Evolutionary conservation across 2,888 invertebrate species (phyloP).

Genomic region (Fragum sueziense): DNA sequence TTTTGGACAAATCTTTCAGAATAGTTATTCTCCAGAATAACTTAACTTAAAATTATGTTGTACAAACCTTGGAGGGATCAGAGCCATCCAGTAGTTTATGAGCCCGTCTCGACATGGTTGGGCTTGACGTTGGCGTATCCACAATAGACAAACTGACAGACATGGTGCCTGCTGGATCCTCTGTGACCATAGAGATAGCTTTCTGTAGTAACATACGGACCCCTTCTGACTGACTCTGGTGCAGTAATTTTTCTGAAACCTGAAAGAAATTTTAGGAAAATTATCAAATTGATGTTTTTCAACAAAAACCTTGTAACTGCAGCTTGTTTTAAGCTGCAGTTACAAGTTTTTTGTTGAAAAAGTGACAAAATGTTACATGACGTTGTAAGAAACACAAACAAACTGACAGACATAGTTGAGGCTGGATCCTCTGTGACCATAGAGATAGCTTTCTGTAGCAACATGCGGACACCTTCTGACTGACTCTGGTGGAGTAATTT

Average conservation of each 20-base stretch:
- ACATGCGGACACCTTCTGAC: slow-evolving; percentile 89
- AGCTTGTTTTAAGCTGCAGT: too few species aligned
- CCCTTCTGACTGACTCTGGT: slow-evolving; percentile 89
- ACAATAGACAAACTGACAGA: slow-evolving; percentile 66
- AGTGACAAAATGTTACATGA: slow-evolving; percentile 65
- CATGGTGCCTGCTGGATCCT: slow-evolving; percentile 86
- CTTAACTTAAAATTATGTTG: neutral
- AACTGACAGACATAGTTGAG: slow-evolving; percentile 67
- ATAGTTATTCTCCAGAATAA: too few species aligned
- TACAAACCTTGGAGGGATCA: slow-evolving; percentile 59
- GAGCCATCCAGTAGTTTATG: slow-evolving; percentile 49
- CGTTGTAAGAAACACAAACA: slow-evolving; percentile 70
- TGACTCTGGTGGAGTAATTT: slow-evolving; percentile 91
- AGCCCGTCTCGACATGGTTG: slow-evolving; percentile 66
- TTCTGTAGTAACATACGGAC: slow-evolving; percentile 91
- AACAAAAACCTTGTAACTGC: too few species aligned
- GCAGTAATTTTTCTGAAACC: slow-evolving; percentile 90
- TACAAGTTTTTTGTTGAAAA: too few species aligned
- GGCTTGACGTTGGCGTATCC: slow-evolving; percentile 73
- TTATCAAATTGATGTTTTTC: too few species aligned
- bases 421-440: slow-evolving; percentile 92
- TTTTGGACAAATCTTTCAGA: too few species aligned
- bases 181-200: slow-evolving; percentile 91
- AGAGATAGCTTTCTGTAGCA: slow-evolving; percentile 90
- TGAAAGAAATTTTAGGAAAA: slow-evolving; percentile 78